phyloP scores from a whole-genome alignment of 2,888 invertebrate genomes.

The Agrochola macilenta region DNA sequence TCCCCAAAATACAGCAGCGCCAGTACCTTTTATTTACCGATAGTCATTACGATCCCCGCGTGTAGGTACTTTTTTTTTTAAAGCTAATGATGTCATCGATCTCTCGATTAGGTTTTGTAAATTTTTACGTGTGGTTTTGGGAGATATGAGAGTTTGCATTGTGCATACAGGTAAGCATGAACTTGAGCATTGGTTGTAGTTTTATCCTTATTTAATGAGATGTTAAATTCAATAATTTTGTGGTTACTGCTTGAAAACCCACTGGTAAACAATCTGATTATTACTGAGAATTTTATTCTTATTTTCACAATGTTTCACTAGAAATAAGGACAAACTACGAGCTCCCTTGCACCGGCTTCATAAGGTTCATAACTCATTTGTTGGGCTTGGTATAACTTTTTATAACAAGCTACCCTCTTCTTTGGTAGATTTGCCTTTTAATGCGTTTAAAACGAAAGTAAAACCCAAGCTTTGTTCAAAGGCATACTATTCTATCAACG shows the following conservation, averaged over 20 bases:
- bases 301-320: too few relatives aligned
- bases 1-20: too few relatives aligned
- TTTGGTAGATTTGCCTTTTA: too few relatives aligned
- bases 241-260: background rate
- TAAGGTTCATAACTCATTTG: too few relatives aligned
- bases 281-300: slow-evolving; percentile 24
- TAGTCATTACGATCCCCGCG: background rate
- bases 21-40: background rate
- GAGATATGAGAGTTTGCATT: slow-evolving; percentile 2
- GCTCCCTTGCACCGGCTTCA: too few relatives aligned
- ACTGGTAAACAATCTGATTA: background rate
- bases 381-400: too few relatives aligned
- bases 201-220: background rate
- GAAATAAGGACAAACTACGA: too few relatives aligned
- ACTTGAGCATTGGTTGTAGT: background rate
- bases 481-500: too few relatives aligned
- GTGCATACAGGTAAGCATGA: background rate
- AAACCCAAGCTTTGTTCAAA: too few relatives aligned
- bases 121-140: background rate
- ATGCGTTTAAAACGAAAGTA: too few relatives aligned
- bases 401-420: too few relatives aligned
- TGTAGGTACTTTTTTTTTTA: slow-evolving; percentile 8
- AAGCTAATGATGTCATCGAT: slow-evolving; percentile 20
- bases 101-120: background rate
- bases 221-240: slow-evolving; percentile 5